These are phyloP conservation scores for Misgurnus mizolepis DNA, from an alignment of 2,113 vertebrate species.

Conservation along the genomic window DNA sequence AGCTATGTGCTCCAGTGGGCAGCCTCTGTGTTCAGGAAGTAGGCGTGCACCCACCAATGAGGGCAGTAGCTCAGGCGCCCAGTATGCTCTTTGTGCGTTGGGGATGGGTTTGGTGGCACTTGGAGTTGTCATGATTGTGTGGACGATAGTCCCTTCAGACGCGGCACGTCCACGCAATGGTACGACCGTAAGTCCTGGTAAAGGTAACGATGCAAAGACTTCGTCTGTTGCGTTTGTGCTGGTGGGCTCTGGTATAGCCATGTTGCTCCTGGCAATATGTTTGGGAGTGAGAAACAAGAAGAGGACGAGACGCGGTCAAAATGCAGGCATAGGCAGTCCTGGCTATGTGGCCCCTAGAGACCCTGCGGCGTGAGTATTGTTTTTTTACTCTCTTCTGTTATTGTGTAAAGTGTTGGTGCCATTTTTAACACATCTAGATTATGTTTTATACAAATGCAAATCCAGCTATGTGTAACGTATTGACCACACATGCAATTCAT, in stretches of 20 bases:
- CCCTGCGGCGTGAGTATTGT: conserved; percentile 63
- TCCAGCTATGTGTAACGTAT: not conserved
- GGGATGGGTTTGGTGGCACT: conserved; percentile 91
- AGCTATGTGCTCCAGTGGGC: conserved; percentile 70
- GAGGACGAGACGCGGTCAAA: conserved; percentile 59
- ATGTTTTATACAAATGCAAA: not conserved
- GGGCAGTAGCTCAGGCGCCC: conserved; percentile 76
- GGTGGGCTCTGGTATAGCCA: conserved; percentile 78
- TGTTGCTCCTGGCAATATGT: conserved; percentile 88
- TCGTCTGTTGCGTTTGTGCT: conserved; percentile 89
- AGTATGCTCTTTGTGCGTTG: conserved; percentile 92
- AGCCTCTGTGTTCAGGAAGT: conserved; percentile 60
- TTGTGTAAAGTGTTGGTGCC: not conserved
- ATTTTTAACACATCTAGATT: too few relatives aligned
- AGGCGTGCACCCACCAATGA: conserved; percentile 37
- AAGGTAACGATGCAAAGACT: conserved; percentile 67
- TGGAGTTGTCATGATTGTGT: conserved; percentile 93
- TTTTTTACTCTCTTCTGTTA: not conserved
- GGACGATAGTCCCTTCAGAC: conserved; percentile 84
- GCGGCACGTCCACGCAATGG: not conserved
- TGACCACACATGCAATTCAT: not conserved
- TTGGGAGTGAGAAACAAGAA: conserved; percentile 82
- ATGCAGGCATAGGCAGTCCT: not conserved
- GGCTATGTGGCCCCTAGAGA: conserved; percentile 45
- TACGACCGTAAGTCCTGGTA: rapidly evolving